Evolutionary conservation across 2,797 vertebrate species (phyloP).

Genomic region (Acanthurus tractus): DNA sequence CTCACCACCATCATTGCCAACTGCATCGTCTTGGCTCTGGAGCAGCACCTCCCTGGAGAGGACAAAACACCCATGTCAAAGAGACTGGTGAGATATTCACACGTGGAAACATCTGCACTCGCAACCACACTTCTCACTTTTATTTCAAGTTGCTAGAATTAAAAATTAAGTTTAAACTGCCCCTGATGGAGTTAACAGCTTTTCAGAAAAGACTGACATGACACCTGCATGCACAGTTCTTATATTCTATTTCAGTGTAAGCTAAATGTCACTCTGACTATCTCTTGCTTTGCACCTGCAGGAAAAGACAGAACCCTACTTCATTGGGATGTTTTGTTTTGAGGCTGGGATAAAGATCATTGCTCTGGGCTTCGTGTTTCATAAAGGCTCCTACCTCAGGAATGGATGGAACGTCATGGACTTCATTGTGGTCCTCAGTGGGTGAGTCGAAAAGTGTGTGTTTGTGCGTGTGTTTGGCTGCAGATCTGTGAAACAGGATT

Average conservation of each 20-base stretch:
- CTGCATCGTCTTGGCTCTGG: slow-evolving; percentile 96
- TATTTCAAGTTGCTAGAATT: neutral
- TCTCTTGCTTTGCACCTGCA: slow-evolving; percentile 65
- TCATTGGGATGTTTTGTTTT: slow-evolving; percentile 99
- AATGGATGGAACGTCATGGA: slow-evolving; percentile 99
- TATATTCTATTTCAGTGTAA: neutral
- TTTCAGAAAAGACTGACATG: slow-evolving; percentile 5
- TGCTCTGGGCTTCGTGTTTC: slow-evolving; percentile 96
- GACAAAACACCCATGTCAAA: slow-evolving; percentile 99
- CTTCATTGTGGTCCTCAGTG: slow-evolving; percentile 98
- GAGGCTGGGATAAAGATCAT: slow-evolving; percentile 99
- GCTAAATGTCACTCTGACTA: neutral
- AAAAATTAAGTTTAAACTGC: neutral
- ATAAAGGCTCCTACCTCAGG: slow-evolving; percentile 97
- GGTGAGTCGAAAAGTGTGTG: slow-evolving; percentile 86
- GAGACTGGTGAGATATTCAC: slow-evolving; percentile 89
- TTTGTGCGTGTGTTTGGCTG: slow-evolving; percentile 23
- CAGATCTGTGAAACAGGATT: slow-evolving; percentile 48
- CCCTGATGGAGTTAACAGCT: neutral
- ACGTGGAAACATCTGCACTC: slow-evolving; percentile 3
- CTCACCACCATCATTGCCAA: slow-evolving; percentile 98
- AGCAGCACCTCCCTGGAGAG: slow-evolving; percentile 97
- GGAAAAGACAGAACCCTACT: slow-evolving; percentile 99
- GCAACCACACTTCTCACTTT: neutral
- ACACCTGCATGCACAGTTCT: neutral